Conservation (phyloP, 2,113 vertebrate species). For the Smithornis capensis region DNA sequence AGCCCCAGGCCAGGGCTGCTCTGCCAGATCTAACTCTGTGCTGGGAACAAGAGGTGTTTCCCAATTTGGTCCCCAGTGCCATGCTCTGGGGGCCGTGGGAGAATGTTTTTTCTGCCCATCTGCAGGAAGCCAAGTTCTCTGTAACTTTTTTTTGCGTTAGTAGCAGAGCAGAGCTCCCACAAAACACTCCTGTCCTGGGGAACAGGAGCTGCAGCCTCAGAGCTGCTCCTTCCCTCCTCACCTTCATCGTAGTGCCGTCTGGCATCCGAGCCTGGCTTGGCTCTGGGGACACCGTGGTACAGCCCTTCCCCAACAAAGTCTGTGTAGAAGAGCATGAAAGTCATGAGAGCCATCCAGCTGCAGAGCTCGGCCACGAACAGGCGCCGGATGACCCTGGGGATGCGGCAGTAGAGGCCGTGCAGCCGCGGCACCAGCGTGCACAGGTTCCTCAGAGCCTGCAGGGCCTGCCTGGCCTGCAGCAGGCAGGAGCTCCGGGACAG, state of each 20-base stretch:
- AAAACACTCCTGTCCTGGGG: accelerated
- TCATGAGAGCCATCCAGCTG: slow-evolving; percentile 90
- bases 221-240: background rate
- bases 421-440: slow-evolving; percentile 69
- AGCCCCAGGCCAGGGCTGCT: background rate
- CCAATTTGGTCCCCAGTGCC: background rate
- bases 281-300: slow-evolving; percentile 82
- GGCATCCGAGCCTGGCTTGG: slow-evolving; percentile 76
- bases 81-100: accelerated
- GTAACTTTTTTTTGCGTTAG: accelerated
- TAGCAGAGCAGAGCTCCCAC: background rate
- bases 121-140: background rate
- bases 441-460: slow-evolving; percentile 37
- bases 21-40: background rate
- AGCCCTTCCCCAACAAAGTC: slow-evolving; percentile 87
- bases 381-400: slow-evolving; percentile 76
- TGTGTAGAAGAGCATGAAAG: slow-evolving; percentile 87
- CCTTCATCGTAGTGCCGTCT: slow-evolving; percentile 85
- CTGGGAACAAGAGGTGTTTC: background rate
- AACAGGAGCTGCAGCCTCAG: background rate
- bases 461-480: background rate
- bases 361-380: slow-evolving; percentile 85
- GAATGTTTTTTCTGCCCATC: background rate
- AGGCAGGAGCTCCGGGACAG: background rate
- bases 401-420: slow-evolving; percentile 72